A percentile compares a stretch with the other conserved stretches of the same genome.
Conservation (phyloP, 2,888 invertebrate genomes). For the Glomeris marginata region DNA sequence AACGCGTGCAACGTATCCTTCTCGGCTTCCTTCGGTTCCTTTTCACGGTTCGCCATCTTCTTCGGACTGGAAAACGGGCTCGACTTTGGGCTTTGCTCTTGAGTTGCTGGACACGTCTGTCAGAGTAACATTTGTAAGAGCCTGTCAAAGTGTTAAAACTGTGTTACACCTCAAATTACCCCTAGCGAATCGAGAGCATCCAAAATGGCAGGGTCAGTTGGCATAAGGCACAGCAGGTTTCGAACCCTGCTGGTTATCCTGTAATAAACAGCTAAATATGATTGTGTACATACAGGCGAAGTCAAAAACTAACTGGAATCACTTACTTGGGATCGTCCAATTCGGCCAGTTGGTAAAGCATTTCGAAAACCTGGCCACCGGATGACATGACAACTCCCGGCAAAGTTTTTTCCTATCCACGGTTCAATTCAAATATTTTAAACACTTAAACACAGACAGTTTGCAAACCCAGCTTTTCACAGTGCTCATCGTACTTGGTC, state of each 20-base stretch:
- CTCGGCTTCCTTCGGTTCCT: slow-evolving; percentile 16
- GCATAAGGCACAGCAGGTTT: slow-evolving; percentile 33
- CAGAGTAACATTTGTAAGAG: not conserved
- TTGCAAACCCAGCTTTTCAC: not conserved
- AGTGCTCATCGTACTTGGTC: slow-evolving; percentile 24
- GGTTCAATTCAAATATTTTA: not conserved
- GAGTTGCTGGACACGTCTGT: not conserved
- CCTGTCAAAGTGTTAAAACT: not conserved
- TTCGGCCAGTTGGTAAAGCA: slow-evolving; percentile 33
- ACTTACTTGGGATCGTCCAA: slow-evolving; percentile 32
- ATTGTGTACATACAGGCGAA: no score
- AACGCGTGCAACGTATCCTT: slow-evolving; percentile 27
- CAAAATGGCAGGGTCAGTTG: slow-evolving; percentile 33
- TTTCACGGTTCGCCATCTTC: slow-evolving; percentile 19
- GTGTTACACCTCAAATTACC: slow-evolving; percentile 24
- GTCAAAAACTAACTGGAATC: not conserved
- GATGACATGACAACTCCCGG: slow-evolving; percentile 37
- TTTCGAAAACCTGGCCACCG: slow-evolving; percentile 33
- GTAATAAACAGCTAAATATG: no score
- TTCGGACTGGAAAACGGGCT: slow-evolving; percentile 27
- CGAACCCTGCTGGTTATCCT: slow-evolving; percentile 30
- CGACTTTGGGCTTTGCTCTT: slow-evolving; percentile 13
- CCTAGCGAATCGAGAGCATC: slow-evolving; percentile 31
- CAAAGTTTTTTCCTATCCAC: slow-evolving; percentile 29
- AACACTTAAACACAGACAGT: not conserved